These are phyloP conservation scores for Trypoxylon attenuatum DNA, from an alignment of 2,888 invertebrate species.

Conservation along the genomic window DNA sequence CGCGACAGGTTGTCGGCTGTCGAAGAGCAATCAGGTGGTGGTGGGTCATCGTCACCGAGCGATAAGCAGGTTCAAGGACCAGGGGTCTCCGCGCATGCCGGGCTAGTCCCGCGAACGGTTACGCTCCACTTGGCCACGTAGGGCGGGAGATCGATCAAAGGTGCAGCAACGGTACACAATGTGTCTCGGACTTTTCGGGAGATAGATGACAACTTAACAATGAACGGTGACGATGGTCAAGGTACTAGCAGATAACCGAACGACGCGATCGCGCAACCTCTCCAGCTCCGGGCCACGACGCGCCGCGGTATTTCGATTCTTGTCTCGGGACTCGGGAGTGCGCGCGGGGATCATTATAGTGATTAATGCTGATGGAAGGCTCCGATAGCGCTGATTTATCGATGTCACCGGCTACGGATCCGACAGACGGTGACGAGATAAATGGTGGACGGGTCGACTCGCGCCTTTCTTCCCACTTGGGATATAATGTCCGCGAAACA, in stretches of 20 bases:
- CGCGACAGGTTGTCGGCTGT: constrained; percentile 30
- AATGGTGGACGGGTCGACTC: constrained; percentile 57
- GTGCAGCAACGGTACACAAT: constrained; percentile 18
- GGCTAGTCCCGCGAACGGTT: constrained; percentile 30
- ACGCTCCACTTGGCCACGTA: constrained; percentile 9
- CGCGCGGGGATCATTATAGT: constrained; percentile 71
- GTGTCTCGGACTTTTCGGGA: constrained; percentile 60
- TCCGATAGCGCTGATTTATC: constrained; percentile 73
- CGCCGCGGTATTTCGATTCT: constrained; percentile 66
- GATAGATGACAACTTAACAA: constrained; percentile 67
- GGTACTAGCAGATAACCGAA: constrained; percentile 58
- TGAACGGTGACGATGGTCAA: constrained; percentile 62
- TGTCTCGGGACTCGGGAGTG: constrained; percentile 63
- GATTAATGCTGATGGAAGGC: constrained; percentile 72
- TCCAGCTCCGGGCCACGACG: constrained; percentile 47
- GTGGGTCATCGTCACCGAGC: constrained; percentile 20
- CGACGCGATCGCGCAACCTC: too few species aligned
- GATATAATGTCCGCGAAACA: constrained; percentile 46
- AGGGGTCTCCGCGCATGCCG: constrained; percentile 33
- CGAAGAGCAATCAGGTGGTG: constrained; percentile 40
- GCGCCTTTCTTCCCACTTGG: constrained; percentile 41
- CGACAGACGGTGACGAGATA: constrained; percentile 66
- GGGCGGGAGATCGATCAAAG: constrained; percentile 9
- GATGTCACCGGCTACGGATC: constrained; percentile 69
- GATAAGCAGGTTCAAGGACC: constrained; percentile 45